Evolutionary conservation across 1,140 invertebrate genomes (phyloP).

Genomic region (Aricia agestis): DNA sequence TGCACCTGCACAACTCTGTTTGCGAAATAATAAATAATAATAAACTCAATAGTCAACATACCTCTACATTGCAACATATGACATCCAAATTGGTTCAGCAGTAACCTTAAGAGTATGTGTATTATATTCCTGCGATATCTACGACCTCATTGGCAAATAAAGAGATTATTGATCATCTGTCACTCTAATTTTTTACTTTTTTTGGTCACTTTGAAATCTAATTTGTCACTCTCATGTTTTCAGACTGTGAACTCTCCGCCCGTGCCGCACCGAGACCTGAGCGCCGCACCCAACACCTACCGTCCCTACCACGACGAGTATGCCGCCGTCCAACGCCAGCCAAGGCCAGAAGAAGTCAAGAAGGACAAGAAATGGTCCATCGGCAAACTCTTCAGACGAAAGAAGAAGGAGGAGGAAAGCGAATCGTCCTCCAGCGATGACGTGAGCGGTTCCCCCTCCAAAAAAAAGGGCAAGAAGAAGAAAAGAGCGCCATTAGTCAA

Average conservation of each 20-base stretch:
- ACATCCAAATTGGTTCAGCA: no score
- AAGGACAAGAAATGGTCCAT: conserved; percentile 84
- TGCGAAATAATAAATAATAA: no score
- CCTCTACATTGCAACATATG: no score
- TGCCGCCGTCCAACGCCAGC: conserved; percentile 49
- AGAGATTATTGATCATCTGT: no score
- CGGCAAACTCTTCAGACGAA: conserved; percentile 82
- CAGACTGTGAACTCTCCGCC: conserved; percentile 71
- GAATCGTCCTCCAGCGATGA: conserved; percentile 80
- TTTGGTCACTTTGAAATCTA: no score
- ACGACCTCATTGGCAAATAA: no score
- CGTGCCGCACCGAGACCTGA: conserved; percentile 58
- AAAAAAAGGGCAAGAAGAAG: conserved; percentile 71
- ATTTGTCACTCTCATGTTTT: conserved; percentile 28
- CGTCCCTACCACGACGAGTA: conserved; percentile 62
- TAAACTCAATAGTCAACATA: no score
- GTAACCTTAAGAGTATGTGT: no score
- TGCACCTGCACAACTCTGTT: no score
- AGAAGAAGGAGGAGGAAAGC: conserved; percentile 79
- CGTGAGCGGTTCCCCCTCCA: conserved; percentile 71
- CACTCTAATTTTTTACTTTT: no score
- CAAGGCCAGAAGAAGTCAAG: conserved; percentile 51
- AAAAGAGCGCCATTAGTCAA: conserved; percentile 54
- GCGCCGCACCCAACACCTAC: conserved; percentile 44
- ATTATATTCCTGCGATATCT: no score